Percentiles rank a stretch among this genome's conserved stretches.
phyloP scores from a whole-genome alignment of 1,140 invertebrate species.

The Heliconius himera region DNA sequence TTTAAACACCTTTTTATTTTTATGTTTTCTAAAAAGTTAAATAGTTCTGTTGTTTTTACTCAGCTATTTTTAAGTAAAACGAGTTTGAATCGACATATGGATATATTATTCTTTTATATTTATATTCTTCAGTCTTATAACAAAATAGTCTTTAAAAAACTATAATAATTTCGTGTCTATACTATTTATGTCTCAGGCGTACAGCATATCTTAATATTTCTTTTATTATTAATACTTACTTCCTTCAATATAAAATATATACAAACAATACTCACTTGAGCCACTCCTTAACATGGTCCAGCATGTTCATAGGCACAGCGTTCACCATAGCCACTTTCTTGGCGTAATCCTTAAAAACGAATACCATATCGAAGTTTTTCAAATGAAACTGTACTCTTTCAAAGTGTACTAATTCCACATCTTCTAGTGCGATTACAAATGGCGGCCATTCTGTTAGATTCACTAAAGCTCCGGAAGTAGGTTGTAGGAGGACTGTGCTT shows the following conservation, averaged over 20 bases:
- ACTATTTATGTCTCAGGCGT: too few species aligned
- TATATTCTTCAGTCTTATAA: too few species aligned
- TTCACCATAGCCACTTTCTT: constrained; percentile 98
- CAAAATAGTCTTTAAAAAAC: too few species aligned
- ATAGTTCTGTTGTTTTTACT: too few species aligned
- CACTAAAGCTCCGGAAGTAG: constrained; percentile 97
- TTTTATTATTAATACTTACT: too few species aligned
- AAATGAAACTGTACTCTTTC: constrained; percentile 99
- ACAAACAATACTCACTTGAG: constrained; percentile 87
- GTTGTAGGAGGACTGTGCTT: constrained; percentile 97
- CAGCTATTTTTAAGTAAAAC: too few species aligned
- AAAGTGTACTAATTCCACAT: constrained; percentile 99
- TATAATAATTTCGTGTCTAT: too few species aligned
- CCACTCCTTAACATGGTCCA: constrained; percentile 99
- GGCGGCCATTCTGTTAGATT: constrained; percentile 99
- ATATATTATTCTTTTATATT: too few species aligned
- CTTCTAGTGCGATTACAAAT: constrained; percentile 98
- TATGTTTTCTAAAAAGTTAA: too few species aligned
- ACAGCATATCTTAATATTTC: too few species aligned
- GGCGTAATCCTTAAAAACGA: constrained; percentile 99
- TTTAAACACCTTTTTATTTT: too few species aligned
- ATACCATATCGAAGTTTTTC: constrained; percentile 99
- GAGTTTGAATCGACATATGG: too few species aligned
- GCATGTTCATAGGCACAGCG: constrained; percentile 98
- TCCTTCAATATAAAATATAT: neutral